phyloP scores from a whole-genome alignment of 2,113 vertebrate species.

The Cynopterus brachyotis region DNA sequence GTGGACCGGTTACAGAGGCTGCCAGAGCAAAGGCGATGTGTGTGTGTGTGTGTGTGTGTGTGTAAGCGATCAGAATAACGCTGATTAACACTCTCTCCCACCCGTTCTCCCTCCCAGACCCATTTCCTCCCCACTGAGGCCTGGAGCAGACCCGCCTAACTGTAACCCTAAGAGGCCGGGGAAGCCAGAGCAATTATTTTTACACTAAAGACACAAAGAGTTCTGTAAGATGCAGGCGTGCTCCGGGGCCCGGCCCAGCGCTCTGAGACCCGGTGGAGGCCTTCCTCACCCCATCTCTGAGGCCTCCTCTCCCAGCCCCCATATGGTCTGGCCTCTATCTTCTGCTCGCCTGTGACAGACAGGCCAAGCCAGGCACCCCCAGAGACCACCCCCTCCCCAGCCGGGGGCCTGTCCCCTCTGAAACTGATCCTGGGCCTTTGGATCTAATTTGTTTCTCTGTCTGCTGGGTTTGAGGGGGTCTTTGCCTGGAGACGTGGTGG shows the following conservation, averaged over 20 bases:
- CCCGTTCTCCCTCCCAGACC: not conserved
- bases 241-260: slow-evolving; percentile 15
- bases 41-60: too few relatives aligned
- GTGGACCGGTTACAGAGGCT: not conserved
- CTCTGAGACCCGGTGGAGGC: not conserved
- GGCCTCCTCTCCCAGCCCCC: not conserved
- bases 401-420: slow-evolving; percentile 85
- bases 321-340: slow-evolving; percentile 60
- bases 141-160: slow-evolving; percentile 48
- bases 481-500: slow-evolving; percentile 78
- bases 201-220: slow-evolving; percentile 40
- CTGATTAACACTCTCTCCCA: not conserved
- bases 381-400: slow-evolving; percentile 62
- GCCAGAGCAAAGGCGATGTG: too few relatives aligned
- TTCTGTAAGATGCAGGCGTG: slow-evolving; percentile 52
- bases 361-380: slow-evolving; percentile 33
- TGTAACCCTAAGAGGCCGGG: slow-evolving; percentile 67
- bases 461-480: slow-evolving; percentile 82
- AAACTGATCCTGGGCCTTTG: slow-evolving; percentile 91
- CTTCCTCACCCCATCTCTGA: not conserved
- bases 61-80: not conserved
- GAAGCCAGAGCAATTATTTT: slow-evolving; percentile 69
- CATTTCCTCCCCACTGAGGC: slow-evolving; percentile 43
- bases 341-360: slow-evolving; percentile 51
- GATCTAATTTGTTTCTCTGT: slow-evolving; percentile 89